Conservation (phyloP, 2,888 invertebrate genomes). For the Meteorus cinctellus region DNA sequence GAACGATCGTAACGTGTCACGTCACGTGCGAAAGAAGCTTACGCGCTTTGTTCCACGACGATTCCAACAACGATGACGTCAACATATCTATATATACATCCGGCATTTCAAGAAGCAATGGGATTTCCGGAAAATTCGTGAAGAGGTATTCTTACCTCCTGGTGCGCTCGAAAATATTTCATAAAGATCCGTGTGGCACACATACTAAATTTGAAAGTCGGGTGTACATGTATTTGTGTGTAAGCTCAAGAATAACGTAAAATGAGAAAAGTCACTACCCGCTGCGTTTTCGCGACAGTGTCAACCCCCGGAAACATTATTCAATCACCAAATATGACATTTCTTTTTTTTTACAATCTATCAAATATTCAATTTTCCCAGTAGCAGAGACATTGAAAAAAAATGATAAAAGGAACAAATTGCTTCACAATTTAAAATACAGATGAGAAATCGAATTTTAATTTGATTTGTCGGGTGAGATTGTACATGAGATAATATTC, state of each 20-base stretch:
- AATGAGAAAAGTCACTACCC: neutral
- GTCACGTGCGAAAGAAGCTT: slow-evolving; percentile 17
- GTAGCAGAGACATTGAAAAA: neutral
- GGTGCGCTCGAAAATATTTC: neutral
- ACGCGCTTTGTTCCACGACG: slow-evolving; percentile 10
- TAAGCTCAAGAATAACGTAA: neutral
- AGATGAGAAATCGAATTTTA: neutral
- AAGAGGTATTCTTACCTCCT: neutral
- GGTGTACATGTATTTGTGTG: neutral
- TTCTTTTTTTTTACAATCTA: neutral
- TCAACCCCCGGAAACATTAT: neutral
- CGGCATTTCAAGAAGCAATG: neutral
- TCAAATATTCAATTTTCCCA: neutral
- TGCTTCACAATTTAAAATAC: neutral
- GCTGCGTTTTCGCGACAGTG: neutral
- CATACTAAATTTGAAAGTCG: neutral
- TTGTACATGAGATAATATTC: neutral
- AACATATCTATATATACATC: neutral
- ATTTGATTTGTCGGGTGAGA: neutral
- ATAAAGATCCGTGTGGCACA: neutral
- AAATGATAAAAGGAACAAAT: neutral
- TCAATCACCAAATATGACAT: neutral
- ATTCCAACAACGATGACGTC: neutral
- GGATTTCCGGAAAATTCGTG: neutral
- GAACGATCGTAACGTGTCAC: slow-evolving; percentile 11